These are phyloP conservation scores for Sus scrofa DNA, from an alignment of 2,113 vertebrate genomes.

Conservation along the genomic window DNA sequence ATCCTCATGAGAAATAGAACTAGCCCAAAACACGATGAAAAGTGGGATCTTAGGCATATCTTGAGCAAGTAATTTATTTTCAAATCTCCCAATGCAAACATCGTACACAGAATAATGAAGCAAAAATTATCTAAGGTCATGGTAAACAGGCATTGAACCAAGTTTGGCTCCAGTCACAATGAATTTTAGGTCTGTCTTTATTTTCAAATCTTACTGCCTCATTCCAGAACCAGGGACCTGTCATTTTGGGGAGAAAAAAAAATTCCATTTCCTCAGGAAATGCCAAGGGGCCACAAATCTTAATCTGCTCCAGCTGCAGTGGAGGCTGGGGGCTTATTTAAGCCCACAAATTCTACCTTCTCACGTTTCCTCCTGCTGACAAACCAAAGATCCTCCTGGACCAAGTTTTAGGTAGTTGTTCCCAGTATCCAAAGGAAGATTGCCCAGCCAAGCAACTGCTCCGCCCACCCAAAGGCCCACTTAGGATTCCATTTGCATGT, in stretches of 20 bases:
- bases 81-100: not conserved
- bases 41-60: not conserved
- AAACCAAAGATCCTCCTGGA: not conserved
- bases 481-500: constrained; percentile 64
- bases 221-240: constrained; percentile 10
- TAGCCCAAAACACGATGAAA: not conserved
- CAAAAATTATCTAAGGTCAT: constrained; percentile 34
- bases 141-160: constrained; percentile 1
- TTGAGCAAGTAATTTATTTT: constrained; percentile 20
- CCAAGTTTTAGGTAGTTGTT: constrained; percentile 52
- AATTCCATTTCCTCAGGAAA: constrained; percentile 70
- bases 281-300: constrained; percentile 39
- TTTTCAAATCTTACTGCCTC: constrained; percentile 57
- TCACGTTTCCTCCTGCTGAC: constrained; percentile 27
- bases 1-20: not conserved
- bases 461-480: constrained; percentile 64
- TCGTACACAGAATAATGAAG: constrained; percentile 24
- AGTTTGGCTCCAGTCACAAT: constrained; percentile 21
- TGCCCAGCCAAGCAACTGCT: constrained; percentile 66
- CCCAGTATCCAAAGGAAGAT: constrained; percentile 38
- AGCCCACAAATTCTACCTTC: constrained; percentile 28
- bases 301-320: constrained; percentile 58
- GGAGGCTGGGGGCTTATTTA: constrained; percentile 25
- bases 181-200: not conserved
- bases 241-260: not conserved